phyloP scores from a whole-genome alignment of 2,797 vertebrate species.

The Hydrocynus forskahlii region DNA sequence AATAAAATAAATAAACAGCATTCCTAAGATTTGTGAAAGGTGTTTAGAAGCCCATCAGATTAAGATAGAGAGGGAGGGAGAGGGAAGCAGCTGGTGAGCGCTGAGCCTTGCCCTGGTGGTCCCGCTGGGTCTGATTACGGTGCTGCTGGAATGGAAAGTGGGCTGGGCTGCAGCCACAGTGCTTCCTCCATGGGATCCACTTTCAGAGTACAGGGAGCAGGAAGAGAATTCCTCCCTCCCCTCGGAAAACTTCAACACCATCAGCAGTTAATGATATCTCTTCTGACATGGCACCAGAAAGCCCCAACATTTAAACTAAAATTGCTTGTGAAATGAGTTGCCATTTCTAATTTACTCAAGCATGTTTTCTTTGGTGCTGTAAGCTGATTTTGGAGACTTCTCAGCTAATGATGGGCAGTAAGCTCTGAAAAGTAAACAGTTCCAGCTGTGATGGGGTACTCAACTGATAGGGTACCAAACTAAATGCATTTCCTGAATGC shows the following conservation, averaged over 20 bases:
- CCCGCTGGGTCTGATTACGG: constrained; percentile 75
- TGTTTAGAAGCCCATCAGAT: constrained; percentile 32
- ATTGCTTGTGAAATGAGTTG: background rate
- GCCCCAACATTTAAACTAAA: background rate
- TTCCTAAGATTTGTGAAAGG: background rate
- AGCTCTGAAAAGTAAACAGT: background rate
- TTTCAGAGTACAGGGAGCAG: constrained; percentile 60
- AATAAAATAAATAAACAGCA: constrained; percentile 11
- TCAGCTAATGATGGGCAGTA: background rate
- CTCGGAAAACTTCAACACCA: constrained; percentile 18
- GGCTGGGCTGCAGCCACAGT: constrained; percentile 62
- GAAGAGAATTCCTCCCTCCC: constrained; percentile 39
- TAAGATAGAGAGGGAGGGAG: constrained; percentile 42
- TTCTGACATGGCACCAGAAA: background rate
- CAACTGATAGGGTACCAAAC: constrained; percentile 8
- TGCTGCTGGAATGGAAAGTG: constrained; percentile 70
- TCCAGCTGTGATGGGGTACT: background rate
- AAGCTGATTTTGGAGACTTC: background rate
- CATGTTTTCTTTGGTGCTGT: background rate
- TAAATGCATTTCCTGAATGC: constrained; percentile 1
- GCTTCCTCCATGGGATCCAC: constrained; percentile 60
- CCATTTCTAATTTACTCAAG: background rate
- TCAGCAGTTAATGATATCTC: constrained; percentile 20
- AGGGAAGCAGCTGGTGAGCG: constrained; percentile 64
- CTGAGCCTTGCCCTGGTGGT: constrained; percentile 56